Evolutionary conservation across 2,888 invertebrate species (phyloP).

Genomic region (Diaphora mendica): DNA sequence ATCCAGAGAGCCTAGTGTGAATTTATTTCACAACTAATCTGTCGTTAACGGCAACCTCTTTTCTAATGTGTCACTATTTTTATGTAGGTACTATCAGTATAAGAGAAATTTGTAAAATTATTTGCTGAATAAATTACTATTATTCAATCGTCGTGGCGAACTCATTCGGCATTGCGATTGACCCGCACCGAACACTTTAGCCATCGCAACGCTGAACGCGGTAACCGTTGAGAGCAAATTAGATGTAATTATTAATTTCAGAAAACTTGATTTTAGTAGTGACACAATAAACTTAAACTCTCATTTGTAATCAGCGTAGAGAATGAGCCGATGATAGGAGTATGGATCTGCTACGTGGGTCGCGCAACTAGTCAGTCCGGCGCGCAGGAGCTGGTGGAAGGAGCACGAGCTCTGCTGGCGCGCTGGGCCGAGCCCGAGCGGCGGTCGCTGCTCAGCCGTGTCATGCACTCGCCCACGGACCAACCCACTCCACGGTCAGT

Average conservation of each 20-base stretch:
- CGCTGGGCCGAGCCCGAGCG: conserved; percentile 62
- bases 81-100: too few relatives aligned
- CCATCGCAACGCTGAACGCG: too few relatives aligned
- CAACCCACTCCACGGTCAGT: conserved; percentile 54
- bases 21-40: too few relatives aligned
- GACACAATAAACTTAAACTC: background rate
- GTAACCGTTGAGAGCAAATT: too few relatives aligned
- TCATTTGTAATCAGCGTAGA: conserved; percentile 55
- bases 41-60: too few relatives aligned
- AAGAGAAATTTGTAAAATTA: too few relatives aligned
- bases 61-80: too few relatives aligned
- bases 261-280: background rate
- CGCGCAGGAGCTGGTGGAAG: conserved; percentile 15
- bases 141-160: too few relatives aligned
- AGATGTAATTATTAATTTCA: background rate
- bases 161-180: too few relatives aligned
- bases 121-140: too few relatives aligned
- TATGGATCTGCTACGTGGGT: conserved; percentile 71
- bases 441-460: conserved; percentile 65
- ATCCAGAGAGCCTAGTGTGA: too few relatives aligned
- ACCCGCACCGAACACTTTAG: too few relatives aligned
- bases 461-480: conserved; percentile 60
- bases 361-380: conserved; percentile 45
- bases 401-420: conserved; percentile 48
- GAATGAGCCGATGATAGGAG: conserved; percentile 66